Conservation (phyloP, 53 echinoderm and acorn worm genomes). For the Echinometra lucunter region DNA sequence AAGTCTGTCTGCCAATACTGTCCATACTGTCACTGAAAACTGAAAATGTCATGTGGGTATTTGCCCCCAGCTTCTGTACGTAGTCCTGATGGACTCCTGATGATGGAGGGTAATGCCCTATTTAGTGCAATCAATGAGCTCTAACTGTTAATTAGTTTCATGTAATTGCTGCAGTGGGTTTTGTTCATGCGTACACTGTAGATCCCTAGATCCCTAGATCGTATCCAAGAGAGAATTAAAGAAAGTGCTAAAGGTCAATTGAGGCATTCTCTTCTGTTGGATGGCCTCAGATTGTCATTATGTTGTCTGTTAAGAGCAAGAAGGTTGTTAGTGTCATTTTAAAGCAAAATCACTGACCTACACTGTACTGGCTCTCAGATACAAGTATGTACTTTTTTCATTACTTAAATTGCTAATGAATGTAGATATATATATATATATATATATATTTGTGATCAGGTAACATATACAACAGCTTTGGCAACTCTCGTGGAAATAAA, state of each 20-base stretch:
- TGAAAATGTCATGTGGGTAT: not conserved
- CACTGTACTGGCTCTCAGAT: too few relatives aligned
- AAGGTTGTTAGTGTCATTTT: too few relatives aligned
- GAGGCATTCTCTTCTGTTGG: not conserved
- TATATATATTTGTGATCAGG: too few relatives aligned
- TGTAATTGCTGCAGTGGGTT: not conserved
- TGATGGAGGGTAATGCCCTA: not conserved
- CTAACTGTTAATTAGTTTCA: not conserved
- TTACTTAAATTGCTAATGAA: too few relatives aligned
- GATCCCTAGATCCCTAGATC: not conserved
- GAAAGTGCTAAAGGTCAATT: not conserved
- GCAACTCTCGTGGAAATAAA: too few relatives aligned
- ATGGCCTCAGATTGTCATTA: too few relatives aligned
- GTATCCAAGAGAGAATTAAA: not conserved
- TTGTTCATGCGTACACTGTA: not conserved
- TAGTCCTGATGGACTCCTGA: not conserved
- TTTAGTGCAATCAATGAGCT: not conserved
- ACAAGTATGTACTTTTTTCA: too few relatives aligned
- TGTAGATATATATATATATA: too few relatives aligned
- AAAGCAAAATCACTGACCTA: too few relatives aligned
- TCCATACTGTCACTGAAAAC: not conserved
- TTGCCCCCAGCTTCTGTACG: not conserved
- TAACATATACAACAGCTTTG: too few relatives aligned
- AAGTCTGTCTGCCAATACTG: constrained; percentile 57
- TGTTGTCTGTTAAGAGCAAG: too few relatives aligned